A percentile compares a stretch with the other conserved stretches of the same genome.
These are phyloP conservation scores for Setophaga coronata DNA, from an alignment of 2,113 vertebrate species.

Conservation along the genomic window DNA sequence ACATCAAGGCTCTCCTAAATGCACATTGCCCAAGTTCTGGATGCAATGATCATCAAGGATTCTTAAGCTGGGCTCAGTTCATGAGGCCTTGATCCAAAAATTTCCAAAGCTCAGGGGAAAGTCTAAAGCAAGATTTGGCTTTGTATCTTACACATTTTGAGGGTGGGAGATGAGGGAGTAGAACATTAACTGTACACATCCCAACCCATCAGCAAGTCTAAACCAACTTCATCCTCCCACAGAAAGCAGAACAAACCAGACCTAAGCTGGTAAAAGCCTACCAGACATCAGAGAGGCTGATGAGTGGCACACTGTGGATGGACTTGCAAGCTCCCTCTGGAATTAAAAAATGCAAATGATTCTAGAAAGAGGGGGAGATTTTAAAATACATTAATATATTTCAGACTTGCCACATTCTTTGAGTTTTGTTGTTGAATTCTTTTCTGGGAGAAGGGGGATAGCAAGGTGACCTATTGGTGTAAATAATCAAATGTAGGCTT, in stretches of 20 bases:
- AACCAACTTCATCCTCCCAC: neutral
- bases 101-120: neutral
- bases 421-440: neutral
- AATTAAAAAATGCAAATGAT: neutral
- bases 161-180: neutral
- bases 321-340: neutral
- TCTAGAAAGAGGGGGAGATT: neutral
- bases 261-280: neutral
- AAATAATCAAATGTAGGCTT: neutral
- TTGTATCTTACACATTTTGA: neutral
- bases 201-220: neutral
- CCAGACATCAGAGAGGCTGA: neutral
- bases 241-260: neutral
- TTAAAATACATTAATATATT: neutral
- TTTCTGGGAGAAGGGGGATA: neutral
- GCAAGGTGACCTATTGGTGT: neutral
- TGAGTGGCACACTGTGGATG: neutral
- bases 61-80: neutral
- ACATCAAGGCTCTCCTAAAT: neutral
- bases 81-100: neutral
- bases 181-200: neutral
- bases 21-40: rapidly evolving
- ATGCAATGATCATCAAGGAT: neutral
- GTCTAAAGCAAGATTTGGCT: neutral
- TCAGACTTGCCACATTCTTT: neutral